Conservation (phyloP, 2,113 vertebrate species). For the Heterochromis multidens region DNA sequence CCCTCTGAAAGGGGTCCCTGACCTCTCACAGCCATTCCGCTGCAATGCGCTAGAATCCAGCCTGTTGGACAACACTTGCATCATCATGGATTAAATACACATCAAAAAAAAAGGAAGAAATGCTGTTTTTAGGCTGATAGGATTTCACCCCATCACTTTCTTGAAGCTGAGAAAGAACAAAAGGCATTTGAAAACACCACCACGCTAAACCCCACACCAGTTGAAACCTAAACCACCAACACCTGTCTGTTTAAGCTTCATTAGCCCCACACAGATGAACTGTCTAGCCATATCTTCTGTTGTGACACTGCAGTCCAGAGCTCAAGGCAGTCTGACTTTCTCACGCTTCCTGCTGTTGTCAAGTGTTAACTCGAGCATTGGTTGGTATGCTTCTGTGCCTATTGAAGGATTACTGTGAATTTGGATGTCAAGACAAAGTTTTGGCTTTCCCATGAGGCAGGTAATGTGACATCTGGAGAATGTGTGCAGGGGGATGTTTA, state of each 20-base stretch:
- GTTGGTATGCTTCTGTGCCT: background rate
- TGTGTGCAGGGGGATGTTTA: background rate
- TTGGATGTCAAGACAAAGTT: background rate
- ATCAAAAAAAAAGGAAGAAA: background rate
- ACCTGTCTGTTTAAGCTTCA: background rate
- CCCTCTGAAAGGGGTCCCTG: slow-evolving; percentile 58
- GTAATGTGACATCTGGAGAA: background rate
- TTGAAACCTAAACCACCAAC: background rate
- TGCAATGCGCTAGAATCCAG: slow-evolving; percentile 3
- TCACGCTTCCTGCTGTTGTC: slow-evolving; percentile 3
- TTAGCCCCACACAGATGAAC: background rate
- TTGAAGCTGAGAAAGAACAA: background rate
- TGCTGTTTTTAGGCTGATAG: background rate
- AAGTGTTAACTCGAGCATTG: rapidly evolving
- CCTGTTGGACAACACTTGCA: slow-evolving; percentile 5
- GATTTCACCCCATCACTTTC: background rate
- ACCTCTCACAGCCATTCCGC: slow-evolving; percentile 37
- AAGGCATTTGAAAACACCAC: background rate
- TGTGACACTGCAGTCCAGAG: background rate
- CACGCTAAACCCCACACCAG: background rate
- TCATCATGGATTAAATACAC: background rate
- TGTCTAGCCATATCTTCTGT: background rate
- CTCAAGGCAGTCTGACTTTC: slow-evolving; percentile 7
- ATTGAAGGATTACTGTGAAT: slow-evolving; percentile 8
- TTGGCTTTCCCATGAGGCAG: background rate